Evolutionary conservation across 2,797 vertebrate genomes (phyloP), one percentile per base, ranked within the genome.

Genomic region (Gymnodraco acuticeps): DNA sequence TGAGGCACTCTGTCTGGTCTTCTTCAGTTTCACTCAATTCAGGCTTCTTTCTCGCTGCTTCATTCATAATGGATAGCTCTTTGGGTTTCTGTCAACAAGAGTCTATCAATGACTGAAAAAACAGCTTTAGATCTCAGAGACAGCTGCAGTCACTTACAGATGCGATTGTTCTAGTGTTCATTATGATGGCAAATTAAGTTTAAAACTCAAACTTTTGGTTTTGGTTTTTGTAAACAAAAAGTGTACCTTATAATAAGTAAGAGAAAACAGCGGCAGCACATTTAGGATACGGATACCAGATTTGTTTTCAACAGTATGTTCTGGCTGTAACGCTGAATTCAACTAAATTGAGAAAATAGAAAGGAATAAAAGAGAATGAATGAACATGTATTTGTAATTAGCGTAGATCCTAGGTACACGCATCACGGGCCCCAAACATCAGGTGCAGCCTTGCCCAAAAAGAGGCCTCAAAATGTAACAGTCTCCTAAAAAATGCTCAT

Each of bases 21-120:
- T 92, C 90, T 93, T 92, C 88, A 90, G 86, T 93, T 92, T 92
- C 92, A 76, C 78, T 87, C 88, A 91, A 89, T 96, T 96, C 95
- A 94, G 87, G 86, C 94, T 85, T 93, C 88, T 94, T 94, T 94
- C 92, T 94, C 88, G 86, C 91, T 67, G 84, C 94, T 92, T 92
- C 92, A 94, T 93, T 90, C 89, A 93, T 94, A 93, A 94, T 93
- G 81, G 81, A 94, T 94, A 87, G 78, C 82, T 90, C 86, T 91
- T 89, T 90, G 83, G 88, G 80, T 83, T 76, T 82, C 87, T 89
- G 82, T 90, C 90, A 92, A 85, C 85, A 85, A 77, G 74, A 90
- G 81, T 89, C 84, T 85, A 88, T 92, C 90, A 88, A 13, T 70
- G 73, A 81, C 77, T 78, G 70, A 81, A 83, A 86, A 82, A 59